These are phyloP conservation scores for Phasia obesa DNA, from an alignment of 2,888 invertebrate genomes.

Conservation along the genomic window DNA sequence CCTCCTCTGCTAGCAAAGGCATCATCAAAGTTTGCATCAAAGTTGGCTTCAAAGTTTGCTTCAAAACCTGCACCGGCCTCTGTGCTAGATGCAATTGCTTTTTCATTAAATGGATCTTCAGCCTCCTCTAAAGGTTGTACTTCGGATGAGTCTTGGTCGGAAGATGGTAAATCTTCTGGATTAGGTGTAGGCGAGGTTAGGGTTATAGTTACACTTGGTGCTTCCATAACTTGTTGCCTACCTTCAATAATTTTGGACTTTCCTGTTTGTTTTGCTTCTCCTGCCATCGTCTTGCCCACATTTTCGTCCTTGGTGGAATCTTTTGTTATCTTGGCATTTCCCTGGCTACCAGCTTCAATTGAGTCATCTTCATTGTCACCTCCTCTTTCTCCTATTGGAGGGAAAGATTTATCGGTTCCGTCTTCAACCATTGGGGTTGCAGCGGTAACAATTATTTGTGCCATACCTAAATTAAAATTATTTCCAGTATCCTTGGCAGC, in stretches of 20 bases:
- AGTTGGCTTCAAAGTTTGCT: conserved; percentile 80
- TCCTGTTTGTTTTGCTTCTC: conserved; percentile 64
- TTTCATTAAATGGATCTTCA: conserved; percentile 79
- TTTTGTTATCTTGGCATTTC: conserved; percentile 53
- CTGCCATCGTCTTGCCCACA: conserved; percentile 62
- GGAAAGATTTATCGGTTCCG: conserved; percentile 89
- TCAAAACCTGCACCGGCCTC: conserved; percentile 72
- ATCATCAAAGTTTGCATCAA: conserved; percentile 82
- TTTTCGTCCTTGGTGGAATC: conserved; percentile 68
- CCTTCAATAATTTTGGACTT: conserved; percentile 75
- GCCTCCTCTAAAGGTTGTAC: conserved; percentile 76
- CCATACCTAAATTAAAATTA: conserved; percentile 90
- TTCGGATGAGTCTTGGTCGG: conserved; percentile 75
- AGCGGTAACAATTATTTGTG: conserved; percentile 95
- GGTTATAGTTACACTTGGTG: conserved; percentile 73
- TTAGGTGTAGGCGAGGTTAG: conserved; percentile 75
- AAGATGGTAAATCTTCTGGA: conserved; percentile 74
- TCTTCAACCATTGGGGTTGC: conserved; percentile 96
- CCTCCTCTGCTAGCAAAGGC: conserved; percentile 81
- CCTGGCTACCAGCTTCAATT: conserved; percentile 55
- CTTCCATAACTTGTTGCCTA: conserved; percentile 71
- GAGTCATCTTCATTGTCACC: conserved; percentile 54
- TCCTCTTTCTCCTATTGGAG: conserved; percentile 83
- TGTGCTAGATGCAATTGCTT: conserved; percentile 69
- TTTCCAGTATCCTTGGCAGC: conserved; percentile 77